Base-by-base conservation (phyloP, 2,888 invertebrate species). In the Trachelus stipa region DNA sequence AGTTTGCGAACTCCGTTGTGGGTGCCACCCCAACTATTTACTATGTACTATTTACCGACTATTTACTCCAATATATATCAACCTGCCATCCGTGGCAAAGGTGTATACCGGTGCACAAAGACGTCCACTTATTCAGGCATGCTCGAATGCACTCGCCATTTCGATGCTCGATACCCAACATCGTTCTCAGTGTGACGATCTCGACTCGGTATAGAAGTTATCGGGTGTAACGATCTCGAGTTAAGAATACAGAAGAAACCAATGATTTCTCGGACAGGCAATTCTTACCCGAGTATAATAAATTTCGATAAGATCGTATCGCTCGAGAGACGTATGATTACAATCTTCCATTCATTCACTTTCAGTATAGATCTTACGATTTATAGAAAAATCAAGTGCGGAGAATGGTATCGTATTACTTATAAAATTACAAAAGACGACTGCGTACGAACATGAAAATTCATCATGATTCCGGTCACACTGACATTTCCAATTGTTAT, bases 101-200 rank as follows among this genome's bases (percentile, higher is more conserved):
- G 56, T 56, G 56, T 56, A 56, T 9, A 23, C 56, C 23, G 15
- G 56, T 23, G 9, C 23, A 56, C 56, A 56, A 56, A 56, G 15
- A 23, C 56, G 23, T 23, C 56, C 56, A 56, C 73, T 77, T 77
- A 77, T 69, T 77, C 77, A 73, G 69, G 73, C 77, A 74, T 74
- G 77, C 73, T 77, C 74, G 73, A 77, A 74, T 77, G 77, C 77
- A 77, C 69, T 77, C 40, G 73, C 73, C 73, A 69, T 77, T 77
- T 77, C 77, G 74, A 73, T 73, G 73, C 56, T 23, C 23, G 56
- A 56, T 56, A 56, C 23, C 56, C 15, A 9, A 9, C 56, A 23
- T 56, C 23, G 23, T 56, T 56, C 56, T 56, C 56, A 23, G 15
- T 23, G 56, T 56, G 56, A 56, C 56, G 56, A 56, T 56, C 56